These are phyloP conservation scores for Capitella teleta DNA, from an alignment of 1,140 invertebrate species.

Conservation along the genomic window DNA sequence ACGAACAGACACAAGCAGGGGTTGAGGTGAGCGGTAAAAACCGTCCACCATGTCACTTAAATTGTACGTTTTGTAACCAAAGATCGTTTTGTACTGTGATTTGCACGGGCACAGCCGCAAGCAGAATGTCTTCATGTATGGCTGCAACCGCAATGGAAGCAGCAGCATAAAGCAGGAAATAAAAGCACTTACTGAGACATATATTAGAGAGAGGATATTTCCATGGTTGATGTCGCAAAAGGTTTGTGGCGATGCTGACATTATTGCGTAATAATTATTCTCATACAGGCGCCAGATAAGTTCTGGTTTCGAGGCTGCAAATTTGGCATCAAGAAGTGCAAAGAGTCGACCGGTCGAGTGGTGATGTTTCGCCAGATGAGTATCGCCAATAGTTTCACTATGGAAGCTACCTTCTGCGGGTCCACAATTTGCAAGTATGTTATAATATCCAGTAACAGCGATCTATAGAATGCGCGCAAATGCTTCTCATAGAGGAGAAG, in stretches of 20 bases:
- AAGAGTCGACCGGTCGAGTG: constrained; percentile 40
- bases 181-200: constrained; percentile 14
- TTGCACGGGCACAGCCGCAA: constrained; percentile 42
- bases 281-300: constrained; percentile 31
- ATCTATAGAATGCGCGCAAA: neutral
- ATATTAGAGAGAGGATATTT: constrained; percentile 33
- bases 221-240: constrained; percentile 36
- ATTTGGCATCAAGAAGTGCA: constrained; percentile 36
- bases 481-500: constrained; percentile 18
- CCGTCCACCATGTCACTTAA: neutral
- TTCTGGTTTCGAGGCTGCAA: constrained; percentile 36
- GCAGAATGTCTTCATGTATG: constrained; percentile 44
- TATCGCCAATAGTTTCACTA: constrained; percentile 37
- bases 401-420: constrained; percentile 41
- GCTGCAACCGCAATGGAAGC: constrained; percentile 47
- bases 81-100: constrained; percentile 41
- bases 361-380: constrained; percentile 40
- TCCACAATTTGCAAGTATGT: constrained; percentile 31
- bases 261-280: neutral
- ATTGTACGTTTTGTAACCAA: neutral
- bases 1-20: constrained; percentile 17
- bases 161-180: no score
- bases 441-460: neutral
- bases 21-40: neutral
- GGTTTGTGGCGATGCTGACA: constrained; percentile 15